A percentile compares a stretch with the other conserved stretches of the same genome.
These are phyloP conservation scores for Empidonax traillii DNA, from an alignment of 2,113 vertebrate genomes.

Conservation along the genomic window DNA sequence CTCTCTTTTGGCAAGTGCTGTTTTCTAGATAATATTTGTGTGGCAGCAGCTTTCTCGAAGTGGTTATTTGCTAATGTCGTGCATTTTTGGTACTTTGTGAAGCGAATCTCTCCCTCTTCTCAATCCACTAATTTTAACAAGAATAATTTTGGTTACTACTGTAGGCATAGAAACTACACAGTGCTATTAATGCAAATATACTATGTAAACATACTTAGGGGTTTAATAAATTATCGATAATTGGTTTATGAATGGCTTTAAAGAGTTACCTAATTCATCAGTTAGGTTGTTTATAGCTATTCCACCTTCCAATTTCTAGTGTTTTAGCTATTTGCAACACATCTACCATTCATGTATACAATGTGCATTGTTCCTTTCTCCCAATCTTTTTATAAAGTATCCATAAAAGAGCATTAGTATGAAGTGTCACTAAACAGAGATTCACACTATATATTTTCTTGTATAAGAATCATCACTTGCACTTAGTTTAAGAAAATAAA, in stretches of 20 bases:
- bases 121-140: not conserved
- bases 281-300: not conserved
- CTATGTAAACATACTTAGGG: not conserved
- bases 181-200: not conserved
- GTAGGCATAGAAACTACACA: not conserved
- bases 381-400: not conserved
- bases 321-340: not conserved
- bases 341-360: rapidly evolving
- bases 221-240: not conserved
- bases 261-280: not conserved
- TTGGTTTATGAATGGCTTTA: not conserved
- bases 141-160: not conserved
- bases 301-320: not conserved
- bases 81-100: not conserved
- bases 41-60: not conserved
- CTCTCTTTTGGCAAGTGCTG: not conserved
- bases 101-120: not conserved
- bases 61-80: not conserved
- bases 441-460: not conserved
- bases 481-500: not conserved
- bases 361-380: not conserved
- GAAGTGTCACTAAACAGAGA: not conserved
- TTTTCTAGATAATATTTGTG: not conserved
- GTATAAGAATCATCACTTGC: not conserved
- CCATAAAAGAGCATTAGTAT: not conserved